Evolutionary conservation across 2,888 invertebrate genomes (phyloP).

Genomic region (Dicyrtomina minuta): DNA sequence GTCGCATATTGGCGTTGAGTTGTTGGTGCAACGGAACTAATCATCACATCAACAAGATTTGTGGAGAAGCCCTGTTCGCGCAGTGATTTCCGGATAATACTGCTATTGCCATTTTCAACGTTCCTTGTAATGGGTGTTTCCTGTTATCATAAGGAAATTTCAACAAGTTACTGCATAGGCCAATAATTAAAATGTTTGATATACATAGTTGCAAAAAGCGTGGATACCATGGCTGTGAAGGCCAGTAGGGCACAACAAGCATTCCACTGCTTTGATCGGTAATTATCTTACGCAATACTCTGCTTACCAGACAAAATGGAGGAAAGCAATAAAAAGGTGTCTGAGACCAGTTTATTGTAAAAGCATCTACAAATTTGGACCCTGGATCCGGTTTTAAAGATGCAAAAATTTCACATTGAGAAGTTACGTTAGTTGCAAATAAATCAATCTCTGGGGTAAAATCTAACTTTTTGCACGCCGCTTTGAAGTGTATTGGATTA

Average conservation of each 20-base stretch:
- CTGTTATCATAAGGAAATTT: neutral
- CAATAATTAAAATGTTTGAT: too few relatives aligned
- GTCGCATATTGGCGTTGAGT: too few relatives aligned
- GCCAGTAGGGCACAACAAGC: too few relatives aligned
- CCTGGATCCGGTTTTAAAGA: constrained; percentile 29
- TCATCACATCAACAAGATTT: neutral
- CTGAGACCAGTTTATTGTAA: constrained; percentile 32
- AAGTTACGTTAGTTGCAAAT: too few relatives aligned
- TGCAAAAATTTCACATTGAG: too few relatives aligned
- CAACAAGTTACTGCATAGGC: neutral
- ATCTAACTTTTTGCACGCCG: constrained; percentile 28
- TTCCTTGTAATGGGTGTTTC: neutral
- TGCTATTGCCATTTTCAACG: neutral
- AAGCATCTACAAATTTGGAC: constrained; percentile 33
- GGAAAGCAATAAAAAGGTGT: constrained; percentile 38
- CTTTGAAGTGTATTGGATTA: constrained; percentile 9
- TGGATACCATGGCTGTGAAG: too few relatives aligned
- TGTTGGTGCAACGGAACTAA: neutral
- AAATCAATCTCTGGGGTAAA: constrained; percentile 13
- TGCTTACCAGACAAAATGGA: constrained; percentile 35
- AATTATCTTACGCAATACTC: too few relatives aligned
- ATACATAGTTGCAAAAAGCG: too few relatives aligned
- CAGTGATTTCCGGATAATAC: too few relatives aligned
- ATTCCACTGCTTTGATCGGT: neutral
- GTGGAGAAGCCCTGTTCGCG: neutral